Evolutionary conservation across 2,797 vertebrate genomes (phyloP).

Genomic region (Natrix natrix): DNA sequence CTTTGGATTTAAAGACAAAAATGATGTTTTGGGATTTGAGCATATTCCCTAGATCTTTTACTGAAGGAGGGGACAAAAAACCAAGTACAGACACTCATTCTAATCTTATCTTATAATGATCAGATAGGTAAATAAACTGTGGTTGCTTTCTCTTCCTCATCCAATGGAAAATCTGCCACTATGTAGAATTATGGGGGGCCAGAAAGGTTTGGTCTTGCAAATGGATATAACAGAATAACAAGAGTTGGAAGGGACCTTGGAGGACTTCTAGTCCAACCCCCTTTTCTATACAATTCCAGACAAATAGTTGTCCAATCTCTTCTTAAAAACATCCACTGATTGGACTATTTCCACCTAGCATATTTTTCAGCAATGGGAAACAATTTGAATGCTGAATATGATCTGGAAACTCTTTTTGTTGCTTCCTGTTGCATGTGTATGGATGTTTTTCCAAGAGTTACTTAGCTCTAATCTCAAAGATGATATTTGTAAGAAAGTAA

Average conservation of each 20-base stretch:
- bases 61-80: background rate
- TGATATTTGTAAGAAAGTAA: slow-evolving; percentile 38
- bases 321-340: background rate
- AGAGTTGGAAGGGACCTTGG: background rate
- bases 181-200: background rate
- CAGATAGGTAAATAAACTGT: background rate
- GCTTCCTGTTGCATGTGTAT: background rate
- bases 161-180: background rate
- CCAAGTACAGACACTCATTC: background rate
- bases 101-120: background rate
- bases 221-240: background rate
- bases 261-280: background rate
- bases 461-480: background rate
- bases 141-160: background rate
- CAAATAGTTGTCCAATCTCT: background rate
- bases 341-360: background rate
- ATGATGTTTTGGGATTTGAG: background rate
- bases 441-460: background rate
- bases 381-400: background rate
- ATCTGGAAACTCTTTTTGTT: background rate
- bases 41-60: background rate
- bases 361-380: background rate
- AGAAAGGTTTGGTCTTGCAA: background rate
- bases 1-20: background rate
- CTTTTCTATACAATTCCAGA: background rate